Conservation (phyloP, 1,140 invertebrate species). For the Lethrus apterus region DNA sequence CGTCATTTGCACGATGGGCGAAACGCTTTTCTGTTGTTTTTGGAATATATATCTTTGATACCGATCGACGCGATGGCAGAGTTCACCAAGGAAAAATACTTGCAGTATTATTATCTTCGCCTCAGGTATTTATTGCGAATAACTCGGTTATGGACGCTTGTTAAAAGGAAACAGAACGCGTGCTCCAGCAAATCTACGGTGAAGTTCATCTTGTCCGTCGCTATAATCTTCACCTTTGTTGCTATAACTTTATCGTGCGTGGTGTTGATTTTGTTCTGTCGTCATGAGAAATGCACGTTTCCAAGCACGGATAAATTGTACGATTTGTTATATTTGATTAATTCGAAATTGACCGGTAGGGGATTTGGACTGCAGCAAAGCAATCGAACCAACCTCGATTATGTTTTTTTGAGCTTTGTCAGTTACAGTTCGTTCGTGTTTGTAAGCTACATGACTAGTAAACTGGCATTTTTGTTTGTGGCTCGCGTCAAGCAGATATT, state of each 20-base stretch:
- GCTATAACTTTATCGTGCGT: no score
- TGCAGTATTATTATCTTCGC: not conserved
- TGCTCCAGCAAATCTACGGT: no score
- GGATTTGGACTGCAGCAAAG: no score
- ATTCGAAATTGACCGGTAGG: no score
- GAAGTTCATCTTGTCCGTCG: no score
- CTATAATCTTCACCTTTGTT: no score
- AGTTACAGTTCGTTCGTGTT: not conserved
- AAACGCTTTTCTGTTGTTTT: not conserved
- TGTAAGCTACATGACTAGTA: not conserved
- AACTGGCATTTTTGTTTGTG: not conserved
- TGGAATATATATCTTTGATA: not conserved
- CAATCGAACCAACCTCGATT: no score
- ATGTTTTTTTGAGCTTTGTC: not conserved
- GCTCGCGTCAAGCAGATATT: not conserved
- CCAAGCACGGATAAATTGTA: no score
- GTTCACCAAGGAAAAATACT: conserved; percentile 6
- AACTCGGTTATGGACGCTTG: not conserved
- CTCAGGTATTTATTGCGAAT: conserved; percentile 4
- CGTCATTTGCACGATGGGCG: not conserved
- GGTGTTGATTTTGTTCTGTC: no score
- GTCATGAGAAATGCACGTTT: no score
- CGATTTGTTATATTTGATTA: no score
- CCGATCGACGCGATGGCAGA: conserved; percentile 1
- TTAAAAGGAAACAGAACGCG: not conserved